Percentiles rank a stretch among this genome's conserved stretches.
phyloP scores from a whole-genome alignment of 2,113 vertebrate genomes.

The Bujurquina vittata region DNA sequence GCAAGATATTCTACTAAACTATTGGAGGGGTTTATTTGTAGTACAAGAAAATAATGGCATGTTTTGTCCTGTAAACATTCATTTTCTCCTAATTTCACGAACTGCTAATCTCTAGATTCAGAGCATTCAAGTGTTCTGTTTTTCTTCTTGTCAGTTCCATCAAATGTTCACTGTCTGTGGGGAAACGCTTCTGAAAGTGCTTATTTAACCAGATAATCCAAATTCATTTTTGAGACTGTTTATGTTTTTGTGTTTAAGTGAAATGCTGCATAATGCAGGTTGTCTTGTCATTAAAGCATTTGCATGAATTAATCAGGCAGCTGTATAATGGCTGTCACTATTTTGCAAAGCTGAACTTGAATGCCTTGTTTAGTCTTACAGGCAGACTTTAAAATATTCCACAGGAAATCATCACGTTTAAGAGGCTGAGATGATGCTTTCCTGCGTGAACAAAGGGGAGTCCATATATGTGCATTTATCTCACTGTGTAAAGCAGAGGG shows the following conservation, averaged over 20 bases:
- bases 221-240: neutral
- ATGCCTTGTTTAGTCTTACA: neutral
- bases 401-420: neutral
- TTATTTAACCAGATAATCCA: neutral
- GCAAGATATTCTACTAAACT: neutral
- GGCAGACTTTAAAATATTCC: neutral
- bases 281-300: neutral
- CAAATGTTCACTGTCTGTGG: neutral
- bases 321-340: neutral
- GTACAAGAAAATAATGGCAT: neutral
- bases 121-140: neutral
- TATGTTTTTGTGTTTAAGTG: neutral
- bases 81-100: neutral
- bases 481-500: neutral
- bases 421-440: neutral
- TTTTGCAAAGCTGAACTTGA: neutral
- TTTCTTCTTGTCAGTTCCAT: neutral
- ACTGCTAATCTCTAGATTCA: neutral
- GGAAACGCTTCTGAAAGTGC: neutral
- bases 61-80: neutral
- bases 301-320: neutral
- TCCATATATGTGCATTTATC: neutral
- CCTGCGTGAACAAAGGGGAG: neutral
- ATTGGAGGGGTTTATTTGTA: neutral
- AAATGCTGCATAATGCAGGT: constrained; percentile 3